Conservation (phyloP, 2,888 invertebrate species). For the Drosophila acutilabella region DNA sequence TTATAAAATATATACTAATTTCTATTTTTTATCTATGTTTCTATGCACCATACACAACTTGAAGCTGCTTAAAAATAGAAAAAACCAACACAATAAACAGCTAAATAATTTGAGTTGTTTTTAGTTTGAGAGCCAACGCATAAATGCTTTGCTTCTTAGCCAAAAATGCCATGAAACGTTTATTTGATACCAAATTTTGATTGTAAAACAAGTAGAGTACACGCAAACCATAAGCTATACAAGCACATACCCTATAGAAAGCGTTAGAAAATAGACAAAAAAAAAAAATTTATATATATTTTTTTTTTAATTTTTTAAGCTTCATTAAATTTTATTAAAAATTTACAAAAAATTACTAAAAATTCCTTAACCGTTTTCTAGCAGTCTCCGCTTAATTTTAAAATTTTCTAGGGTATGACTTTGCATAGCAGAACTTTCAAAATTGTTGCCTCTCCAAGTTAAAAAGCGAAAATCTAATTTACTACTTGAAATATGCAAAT, state of each 20-base stretch:
- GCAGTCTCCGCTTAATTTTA: not conserved
- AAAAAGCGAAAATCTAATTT: constrained; percentile 61
- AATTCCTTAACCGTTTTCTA: too few species aligned
- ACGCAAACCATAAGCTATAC: not conserved
- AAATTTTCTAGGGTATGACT: not conserved
- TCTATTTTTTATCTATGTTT: too few species aligned
- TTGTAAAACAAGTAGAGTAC: not conserved
- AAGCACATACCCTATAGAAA: not conserved
- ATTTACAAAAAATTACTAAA: too few species aligned
- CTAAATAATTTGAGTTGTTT: not conserved
- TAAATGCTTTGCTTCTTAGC: not conserved
- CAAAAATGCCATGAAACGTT: not conserved
- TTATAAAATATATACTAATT: too few species aligned
- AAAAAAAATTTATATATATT: too few species aligned
- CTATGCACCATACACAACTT: too few species aligned
- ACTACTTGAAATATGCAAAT: constrained; percentile 61
- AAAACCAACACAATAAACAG: not conserved
- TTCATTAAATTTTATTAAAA: too few species aligned
- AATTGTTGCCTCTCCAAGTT: constrained; percentile 39
- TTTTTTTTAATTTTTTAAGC: too few species aligned
- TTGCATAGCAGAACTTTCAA: constrained; percentile 29
- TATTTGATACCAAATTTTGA: not conserved
- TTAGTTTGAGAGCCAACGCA: not conserved
- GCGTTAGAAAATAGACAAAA: not conserved
- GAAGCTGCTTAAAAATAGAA: not conserved